Percentiles rank a stretch among this genome's conserved stretches.
phyloP scores from a whole-genome alignment of 2,113 vertebrate species.

The Esox niger region DNA sequence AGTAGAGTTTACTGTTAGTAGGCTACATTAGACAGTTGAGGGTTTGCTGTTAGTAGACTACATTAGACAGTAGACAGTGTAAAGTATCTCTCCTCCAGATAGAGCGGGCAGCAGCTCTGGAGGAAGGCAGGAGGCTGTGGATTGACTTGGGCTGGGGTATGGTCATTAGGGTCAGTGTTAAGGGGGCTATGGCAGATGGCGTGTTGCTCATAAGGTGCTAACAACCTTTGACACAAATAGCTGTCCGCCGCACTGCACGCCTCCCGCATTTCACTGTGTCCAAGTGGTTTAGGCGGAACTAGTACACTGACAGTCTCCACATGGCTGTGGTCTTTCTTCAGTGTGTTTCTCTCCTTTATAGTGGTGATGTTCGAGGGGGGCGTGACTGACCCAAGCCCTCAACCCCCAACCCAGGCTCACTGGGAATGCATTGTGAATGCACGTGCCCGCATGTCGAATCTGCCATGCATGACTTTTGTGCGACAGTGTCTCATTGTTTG shows the following conservation, averaged over 20 bases:
- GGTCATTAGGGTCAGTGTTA: constrained; percentile 67
- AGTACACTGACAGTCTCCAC: constrained; percentile 33
- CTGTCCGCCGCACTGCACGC: constrained; percentile 29
- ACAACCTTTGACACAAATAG: constrained; percentile 74
- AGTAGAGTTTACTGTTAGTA: too few relatives aligned
- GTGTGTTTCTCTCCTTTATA: constrained; percentile 33
- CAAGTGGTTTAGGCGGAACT: constrained; percentile 37
- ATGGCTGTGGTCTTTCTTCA: constrained; percentile 17
- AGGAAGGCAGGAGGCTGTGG: constrained; percentile 44
- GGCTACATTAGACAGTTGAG: too few relatives aligned
- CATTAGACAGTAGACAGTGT: constrained; percentile 53
- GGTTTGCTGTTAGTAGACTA: too few relatives aligned
- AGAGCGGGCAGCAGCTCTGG: constrained; percentile 30
- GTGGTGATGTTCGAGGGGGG: neutral
- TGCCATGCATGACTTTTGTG: constrained; percentile 25
- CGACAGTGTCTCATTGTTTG: constrained; percentile 39
- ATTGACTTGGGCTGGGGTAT: constrained; percentile 41
- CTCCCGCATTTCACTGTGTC: constrained; percentile 53
- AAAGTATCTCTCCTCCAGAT: constrained; percentile 46
- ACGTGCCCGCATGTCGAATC: constrained; percentile 24
- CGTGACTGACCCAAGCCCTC: constrained; percentile 11
- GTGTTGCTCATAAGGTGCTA: constrained; percentile 71
- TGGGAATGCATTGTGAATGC: constrained; percentile 35
- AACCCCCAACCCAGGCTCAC: constrained; percentile 19
- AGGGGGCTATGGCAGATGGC: constrained; percentile 71